These are phyloP conservation scores for Thymelicus acteon DNA, from an alignment of 2,888 invertebrate genomes.

Conservation along the genomic window DNA sequence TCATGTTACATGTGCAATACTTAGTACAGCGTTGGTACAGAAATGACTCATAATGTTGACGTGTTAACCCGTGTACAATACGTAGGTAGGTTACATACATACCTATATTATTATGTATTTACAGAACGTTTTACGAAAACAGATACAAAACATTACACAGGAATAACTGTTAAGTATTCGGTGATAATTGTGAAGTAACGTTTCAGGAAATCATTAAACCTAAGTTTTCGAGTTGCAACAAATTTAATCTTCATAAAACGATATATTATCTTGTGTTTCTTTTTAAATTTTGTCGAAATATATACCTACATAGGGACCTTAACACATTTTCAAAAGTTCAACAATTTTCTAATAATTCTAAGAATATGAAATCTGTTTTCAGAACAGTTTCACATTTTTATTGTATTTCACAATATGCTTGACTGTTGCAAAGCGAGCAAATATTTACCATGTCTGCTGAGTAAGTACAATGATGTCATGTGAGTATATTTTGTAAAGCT, in stretches of 20 bases:
- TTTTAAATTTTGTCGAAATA: no score
- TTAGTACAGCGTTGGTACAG: conserved; percentile 19
- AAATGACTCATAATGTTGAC: conserved; percentile 22
- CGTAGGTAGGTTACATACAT: no score
- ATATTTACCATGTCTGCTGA: conserved; percentile 16
- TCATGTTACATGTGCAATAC: conserved; percentile 25
- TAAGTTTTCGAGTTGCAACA: no score
- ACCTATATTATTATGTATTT: conserved; percentile 11
- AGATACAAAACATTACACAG: conserved; percentile 10
- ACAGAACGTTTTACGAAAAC: conserved; percentile 24
- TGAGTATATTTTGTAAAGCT: conserved; percentile 42
- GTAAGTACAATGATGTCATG: conserved; percentile 32
- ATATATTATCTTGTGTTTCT: no score
- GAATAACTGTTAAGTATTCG: no score
- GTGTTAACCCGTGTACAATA: conserved; percentile 15
- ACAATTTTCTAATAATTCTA: neutral
- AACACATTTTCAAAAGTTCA: neutral
- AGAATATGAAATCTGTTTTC: neutral
- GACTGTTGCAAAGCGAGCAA: conserved; percentile 11
- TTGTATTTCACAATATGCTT: neutral
- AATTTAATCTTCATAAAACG: no score
- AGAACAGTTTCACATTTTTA: neutral
- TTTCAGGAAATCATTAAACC: no score
- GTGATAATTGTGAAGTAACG: no score
- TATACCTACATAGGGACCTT: no score